phyloP scores from a whole-genome alignment of 2,888 invertebrate genomes.

The Mycogona germanica region DNA sequence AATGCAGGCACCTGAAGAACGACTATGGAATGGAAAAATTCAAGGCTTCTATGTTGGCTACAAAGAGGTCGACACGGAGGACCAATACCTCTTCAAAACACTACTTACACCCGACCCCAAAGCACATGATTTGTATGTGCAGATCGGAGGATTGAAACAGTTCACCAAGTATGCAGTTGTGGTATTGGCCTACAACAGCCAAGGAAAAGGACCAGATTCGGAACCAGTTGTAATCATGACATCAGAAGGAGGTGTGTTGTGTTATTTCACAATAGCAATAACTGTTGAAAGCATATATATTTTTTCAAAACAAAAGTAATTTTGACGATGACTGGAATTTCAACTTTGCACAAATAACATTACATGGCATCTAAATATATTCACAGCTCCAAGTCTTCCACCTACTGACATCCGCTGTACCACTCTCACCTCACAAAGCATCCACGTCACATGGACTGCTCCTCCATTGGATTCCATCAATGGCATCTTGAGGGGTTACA shows the following conservation, averaged over 20 bases:
- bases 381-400: constrained; percentile 11
- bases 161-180: constrained; percentile 17
- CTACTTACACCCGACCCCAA: constrained; percentile 11
- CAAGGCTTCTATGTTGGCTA: constrained; percentile 17
- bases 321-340: no score
- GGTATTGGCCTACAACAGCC: constrained; percentile 14
- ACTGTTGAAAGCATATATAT: background rate
- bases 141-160: constrained; percentile 15
- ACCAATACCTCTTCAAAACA: constrained; percentile 12
- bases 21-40: constrained; percentile 11
- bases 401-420: constrained; percentile 15
- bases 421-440: constrained; percentile 13
- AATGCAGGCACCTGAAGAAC: constrained; percentile 11
- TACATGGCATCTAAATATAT: no score
- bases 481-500: constrained; percentile 16
- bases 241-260: constrained; percentile 15
- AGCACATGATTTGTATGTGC: constrained; percentile 6
- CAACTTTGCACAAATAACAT: no score
- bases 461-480: constrained; percentile 13
- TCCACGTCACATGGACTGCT: constrained; percentile 16
- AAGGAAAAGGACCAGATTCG: constrained; percentile 17
- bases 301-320: no score
- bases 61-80: constrained; percentile 16
- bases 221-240: constrained; percentile 18
- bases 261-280: background rate